Percentiles rank a stretch among this genome's conserved stretches.
These are phyloP conservation scores for Propithecus deckenii DNA, from an alignment of 2,797 vertebrate genomes.

Conservation along the genomic window DNA sequence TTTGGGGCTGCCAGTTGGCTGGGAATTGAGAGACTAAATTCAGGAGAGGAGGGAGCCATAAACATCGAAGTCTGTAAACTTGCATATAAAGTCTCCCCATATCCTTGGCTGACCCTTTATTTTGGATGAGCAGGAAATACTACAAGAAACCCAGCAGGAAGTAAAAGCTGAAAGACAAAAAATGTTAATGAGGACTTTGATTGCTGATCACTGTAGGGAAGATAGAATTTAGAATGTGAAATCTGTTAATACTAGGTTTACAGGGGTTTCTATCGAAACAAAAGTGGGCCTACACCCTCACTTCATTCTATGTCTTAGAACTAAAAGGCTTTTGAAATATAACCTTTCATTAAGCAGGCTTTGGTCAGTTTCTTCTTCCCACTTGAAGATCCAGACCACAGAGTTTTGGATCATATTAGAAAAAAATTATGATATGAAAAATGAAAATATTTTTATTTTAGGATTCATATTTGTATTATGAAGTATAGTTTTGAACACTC, in stretches of 20 bases:
- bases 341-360: neutral
- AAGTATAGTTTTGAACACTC: neutral
- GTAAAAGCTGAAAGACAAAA: neutral
- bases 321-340: neutral
- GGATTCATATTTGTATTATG: neutral
- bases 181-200: neutral
- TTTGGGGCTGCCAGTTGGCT: neutral
- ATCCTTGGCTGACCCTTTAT: neutral
- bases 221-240: neutral
- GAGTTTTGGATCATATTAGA: neutral
- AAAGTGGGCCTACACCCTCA: neutral
- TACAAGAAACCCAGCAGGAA: neutral
- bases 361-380: neutral
- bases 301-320: neutral
- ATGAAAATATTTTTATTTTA: neutral
- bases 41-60: neutral
- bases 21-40: neutral
- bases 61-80: neutral
- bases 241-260: neutral
- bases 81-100: neutral
- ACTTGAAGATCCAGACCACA: neutral
- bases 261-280: neutral
- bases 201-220: neutral
- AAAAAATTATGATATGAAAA: neutral
- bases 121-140: neutral